A percentile compares a stretch with the other conserved stretches of the same genome.
Evolutionary conservation across 2,888 invertebrate genomes (phyloP).

Genomic region (Gymnocheta viridis): DNA sequence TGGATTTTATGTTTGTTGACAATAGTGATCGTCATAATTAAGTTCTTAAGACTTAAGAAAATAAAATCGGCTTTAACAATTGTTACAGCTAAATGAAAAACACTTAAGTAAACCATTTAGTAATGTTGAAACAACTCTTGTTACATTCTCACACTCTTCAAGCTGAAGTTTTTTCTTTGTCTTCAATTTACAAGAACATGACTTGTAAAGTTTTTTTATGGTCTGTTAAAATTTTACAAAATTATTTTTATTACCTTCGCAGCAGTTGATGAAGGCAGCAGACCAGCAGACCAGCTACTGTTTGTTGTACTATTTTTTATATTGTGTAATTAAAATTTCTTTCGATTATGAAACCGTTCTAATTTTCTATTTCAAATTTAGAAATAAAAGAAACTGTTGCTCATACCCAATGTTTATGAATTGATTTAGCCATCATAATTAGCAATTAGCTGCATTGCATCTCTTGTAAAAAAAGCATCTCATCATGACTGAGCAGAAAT

Average conservation of each 20-base stretch:
- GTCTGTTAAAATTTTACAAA: conserved; percentile 24
- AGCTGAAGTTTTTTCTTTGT: background rate
- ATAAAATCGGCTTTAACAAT: conserved; percentile 6
- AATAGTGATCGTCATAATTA: background rate
- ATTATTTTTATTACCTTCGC: conserved; percentile 27
- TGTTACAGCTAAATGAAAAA: background rate
- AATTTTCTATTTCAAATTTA: background rate
- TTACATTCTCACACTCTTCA: conserved; percentile 40
- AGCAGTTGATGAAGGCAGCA: background rate
- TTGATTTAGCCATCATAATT: conserved; percentile 46
- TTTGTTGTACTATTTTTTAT: background rate
- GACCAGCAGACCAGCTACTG: conserved; percentile 34
- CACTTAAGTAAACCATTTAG: background rate
- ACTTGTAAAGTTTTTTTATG: background rate
- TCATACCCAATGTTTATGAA: background rate
- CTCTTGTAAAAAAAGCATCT: background rate
- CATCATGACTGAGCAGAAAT: conserved; percentile 34
- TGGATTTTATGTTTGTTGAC: conserved; percentile 3
- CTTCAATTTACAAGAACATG: background rate
- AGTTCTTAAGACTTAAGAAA: conserved; percentile 14
- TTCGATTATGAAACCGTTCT: background rate
- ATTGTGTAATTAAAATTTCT: background rate
- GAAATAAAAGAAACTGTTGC: background rate
- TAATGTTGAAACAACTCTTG: conserved; percentile 13
- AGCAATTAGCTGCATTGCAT: conserved; percentile 7